These are phyloP conservation scores for Odocoileus virginianus DNA, from an alignment of 2,113 vertebrate species.

Conservation along the genomic window DNA sequence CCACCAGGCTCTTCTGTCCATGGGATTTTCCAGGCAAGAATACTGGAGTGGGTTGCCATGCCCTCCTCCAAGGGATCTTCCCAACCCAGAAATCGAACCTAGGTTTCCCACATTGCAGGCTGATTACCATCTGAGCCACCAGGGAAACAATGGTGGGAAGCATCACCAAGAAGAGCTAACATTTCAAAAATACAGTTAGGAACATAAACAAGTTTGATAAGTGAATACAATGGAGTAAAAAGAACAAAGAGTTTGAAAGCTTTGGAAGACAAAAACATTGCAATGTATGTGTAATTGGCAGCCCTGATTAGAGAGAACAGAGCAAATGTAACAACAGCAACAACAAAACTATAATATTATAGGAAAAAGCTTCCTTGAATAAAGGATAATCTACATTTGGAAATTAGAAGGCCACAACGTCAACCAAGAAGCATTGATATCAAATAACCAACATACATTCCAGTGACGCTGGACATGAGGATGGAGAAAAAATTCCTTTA, in stretches of 20 bases:
- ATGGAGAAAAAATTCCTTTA: not conserved
- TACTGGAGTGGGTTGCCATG: not conserved
- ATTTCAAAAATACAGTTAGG: not conserved
- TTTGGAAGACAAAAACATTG: not conserved
- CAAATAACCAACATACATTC: not conserved
- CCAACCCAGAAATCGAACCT: not conserved
- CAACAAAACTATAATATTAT: not conserved
- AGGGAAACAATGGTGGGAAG: not conserved
- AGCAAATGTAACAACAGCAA: not conserved
- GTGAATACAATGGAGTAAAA: not conserved
- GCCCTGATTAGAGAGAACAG: not conserved
- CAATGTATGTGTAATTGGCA: not conserved
- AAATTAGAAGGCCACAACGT: not conserved
- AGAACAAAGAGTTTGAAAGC: not conserved
- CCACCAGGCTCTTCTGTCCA: not conserved
- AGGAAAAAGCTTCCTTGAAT: not conserved
- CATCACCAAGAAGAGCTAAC: not conserved
- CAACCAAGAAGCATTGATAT: not conserved
- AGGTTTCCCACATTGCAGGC: not conserved
- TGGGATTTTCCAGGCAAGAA: not conserved
- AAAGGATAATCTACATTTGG: not conserved
- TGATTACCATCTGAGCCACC: not conserved
- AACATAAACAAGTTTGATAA: not conserved
- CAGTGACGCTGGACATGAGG: not conserved
- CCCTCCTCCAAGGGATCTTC: not conserved